Conservation (phyloP, 2,113 vertebrate species). For the Semnopithecus entellus region DNA sequence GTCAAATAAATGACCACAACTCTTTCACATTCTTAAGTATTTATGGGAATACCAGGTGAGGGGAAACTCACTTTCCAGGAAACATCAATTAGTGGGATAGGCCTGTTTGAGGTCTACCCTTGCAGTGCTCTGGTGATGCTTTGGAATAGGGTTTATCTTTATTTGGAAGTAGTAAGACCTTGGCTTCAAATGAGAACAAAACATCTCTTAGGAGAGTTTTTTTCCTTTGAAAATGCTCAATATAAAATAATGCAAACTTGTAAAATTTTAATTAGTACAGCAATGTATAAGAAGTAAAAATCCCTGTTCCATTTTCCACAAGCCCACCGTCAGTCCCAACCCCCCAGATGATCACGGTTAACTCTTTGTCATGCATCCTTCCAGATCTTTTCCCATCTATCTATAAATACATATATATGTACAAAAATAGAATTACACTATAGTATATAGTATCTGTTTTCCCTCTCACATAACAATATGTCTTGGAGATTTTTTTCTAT, state of each 20-base stretch:
- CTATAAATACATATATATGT: neutral
- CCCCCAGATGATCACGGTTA: neutral
- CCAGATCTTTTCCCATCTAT: neutral
- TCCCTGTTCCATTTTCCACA: neutral
- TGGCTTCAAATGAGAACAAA: constrained; percentile 26
- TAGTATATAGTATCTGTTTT: neutral
- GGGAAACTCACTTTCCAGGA: neutral
- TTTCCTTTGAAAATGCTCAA: neutral
- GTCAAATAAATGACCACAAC: neutral
- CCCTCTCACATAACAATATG: neutral
- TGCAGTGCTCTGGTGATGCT: neutral
- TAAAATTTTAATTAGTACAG: neutral
- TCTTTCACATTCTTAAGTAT: neutral
- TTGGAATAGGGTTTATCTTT: neutral
- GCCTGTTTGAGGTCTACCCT: neutral
- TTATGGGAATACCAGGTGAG: neutral
- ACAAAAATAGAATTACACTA: neutral
- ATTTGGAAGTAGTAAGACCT: neutral
- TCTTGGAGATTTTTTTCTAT: neutral
- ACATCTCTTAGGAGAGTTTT: neutral
- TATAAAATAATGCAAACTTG: constrained; percentile 2
- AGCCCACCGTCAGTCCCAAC: neutral
- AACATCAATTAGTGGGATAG: neutral
- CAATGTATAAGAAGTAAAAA: neutral
- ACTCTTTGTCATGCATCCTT: neutral